phyloP scores from a whole-genome alignment of 2,888 invertebrate genomes.

The Rhorus exstirpatorius region DNA sequence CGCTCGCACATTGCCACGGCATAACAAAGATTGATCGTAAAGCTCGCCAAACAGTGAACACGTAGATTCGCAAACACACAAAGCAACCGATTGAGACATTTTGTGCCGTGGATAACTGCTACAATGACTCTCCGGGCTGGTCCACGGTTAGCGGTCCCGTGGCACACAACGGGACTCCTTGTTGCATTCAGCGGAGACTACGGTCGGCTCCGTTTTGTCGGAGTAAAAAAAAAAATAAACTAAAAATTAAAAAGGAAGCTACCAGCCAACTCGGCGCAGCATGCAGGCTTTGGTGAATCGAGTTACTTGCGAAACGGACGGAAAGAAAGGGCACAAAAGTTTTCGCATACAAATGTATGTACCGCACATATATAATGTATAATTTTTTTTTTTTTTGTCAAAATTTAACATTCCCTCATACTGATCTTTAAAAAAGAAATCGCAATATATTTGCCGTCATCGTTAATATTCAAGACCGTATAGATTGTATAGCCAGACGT shows the following conservation, averaged over 20 bases:
- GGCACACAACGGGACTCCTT: constrained; percentile 66
- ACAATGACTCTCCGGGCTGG: constrained; percentile 60
- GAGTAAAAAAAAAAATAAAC: constrained; percentile 28
- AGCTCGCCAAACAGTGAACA: constrained; percentile 33
- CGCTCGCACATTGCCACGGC: neutral
- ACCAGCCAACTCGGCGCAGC: constrained; percentile 9
- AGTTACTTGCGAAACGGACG: constrained; percentile 20
- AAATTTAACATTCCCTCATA: too few relatives aligned
- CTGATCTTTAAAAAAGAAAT: too few relatives aligned
- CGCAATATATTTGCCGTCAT: too few relatives aligned
- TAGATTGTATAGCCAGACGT: too few relatives aligned
- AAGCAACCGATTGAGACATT: constrained; percentile 63
- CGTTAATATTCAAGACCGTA: too few relatives aligned
- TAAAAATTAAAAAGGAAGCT: constrained; percentile 31
- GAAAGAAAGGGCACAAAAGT: neutral
- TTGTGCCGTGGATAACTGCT: constrained; percentile 32
- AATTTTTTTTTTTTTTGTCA: neutral
- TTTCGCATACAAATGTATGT: neutral
- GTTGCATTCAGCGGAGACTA: constrained; percentile 59
- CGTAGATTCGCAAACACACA: constrained; percentile 51
- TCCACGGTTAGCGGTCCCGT: constrained; percentile 40
- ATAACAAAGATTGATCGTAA: constrained; percentile 43
- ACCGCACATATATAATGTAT: neutral
- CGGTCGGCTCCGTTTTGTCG: constrained; percentile 43
- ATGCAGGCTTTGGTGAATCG: constrained; percentile 46